These are phyloP conservation scores for Bombus superbus DNA, from an alignment of 1,140 invertebrate genomes.

Conservation along the genomic window DNA sequence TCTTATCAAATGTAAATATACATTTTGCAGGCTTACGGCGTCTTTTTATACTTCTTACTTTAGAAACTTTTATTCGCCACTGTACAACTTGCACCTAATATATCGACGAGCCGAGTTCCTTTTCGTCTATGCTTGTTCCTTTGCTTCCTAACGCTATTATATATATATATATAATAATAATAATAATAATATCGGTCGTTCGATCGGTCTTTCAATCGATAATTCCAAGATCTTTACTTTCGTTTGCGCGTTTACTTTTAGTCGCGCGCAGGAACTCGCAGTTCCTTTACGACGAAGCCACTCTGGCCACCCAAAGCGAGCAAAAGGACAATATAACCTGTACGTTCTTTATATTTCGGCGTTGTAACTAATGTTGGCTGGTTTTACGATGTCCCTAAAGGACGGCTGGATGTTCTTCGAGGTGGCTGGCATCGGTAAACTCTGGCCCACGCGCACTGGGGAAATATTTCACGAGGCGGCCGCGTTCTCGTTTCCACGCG, in stretches of 20 bases:
- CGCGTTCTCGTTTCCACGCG: neutral
- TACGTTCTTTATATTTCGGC: slow-evolving; percentile 68
- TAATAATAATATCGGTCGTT: neutral
- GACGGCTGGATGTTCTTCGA: slow-evolving; percentile 2
- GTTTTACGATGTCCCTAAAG: slow-evolving; percentile 56
- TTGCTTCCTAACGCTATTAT: too few relatives aligned
- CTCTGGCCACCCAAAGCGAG: neutral
- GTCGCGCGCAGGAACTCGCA: neutral
- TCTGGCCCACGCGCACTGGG: slow-evolving; percentile 32
- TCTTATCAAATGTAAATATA: too few relatives aligned
- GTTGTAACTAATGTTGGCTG: slow-evolving; percentile 63
- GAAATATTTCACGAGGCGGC: slow-evolving; percentile 62
- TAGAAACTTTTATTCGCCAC: too few relatives aligned
- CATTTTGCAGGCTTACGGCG: too few relatives aligned
- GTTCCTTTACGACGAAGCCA: neutral
- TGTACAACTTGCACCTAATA: too few relatives aligned
- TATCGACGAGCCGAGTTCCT: too few relatives aligned
- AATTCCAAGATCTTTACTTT: neutral
- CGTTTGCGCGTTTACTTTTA: too few relatives aligned
- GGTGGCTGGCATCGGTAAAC: slow-evolving; percentile 48
- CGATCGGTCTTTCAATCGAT: neutral
- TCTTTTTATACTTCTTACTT: too few relatives aligned
- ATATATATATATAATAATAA: too few relatives aligned
- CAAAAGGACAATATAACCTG: slow-evolving; percentile 51
- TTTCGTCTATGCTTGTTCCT: too few relatives aligned